Conservation (phyloP, 1,140 invertebrate species). For the Triops longicaudatus region DNA sequence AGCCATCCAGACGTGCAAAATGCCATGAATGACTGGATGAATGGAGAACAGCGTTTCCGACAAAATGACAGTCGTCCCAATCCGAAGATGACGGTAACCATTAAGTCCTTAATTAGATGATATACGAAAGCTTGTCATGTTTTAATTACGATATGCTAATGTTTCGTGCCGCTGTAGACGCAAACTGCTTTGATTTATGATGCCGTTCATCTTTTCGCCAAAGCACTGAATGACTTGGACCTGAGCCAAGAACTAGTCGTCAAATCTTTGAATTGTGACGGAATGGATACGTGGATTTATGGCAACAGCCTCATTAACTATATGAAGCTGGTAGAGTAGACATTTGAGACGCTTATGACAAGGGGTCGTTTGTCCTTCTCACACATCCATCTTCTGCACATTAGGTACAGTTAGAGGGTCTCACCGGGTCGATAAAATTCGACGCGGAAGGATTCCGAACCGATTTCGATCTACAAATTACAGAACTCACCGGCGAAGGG, state of each 20-base stretch:
- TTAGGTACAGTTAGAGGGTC: conserved; percentile 48
- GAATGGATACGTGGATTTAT: conserved; percentile 83
- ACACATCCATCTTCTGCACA: background rate
- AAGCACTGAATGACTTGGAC: conserved; percentile 82
- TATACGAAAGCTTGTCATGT: conserved; percentile 23
- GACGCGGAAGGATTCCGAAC: conserved; percentile 86
- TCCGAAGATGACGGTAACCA: conserved; percentile 25
- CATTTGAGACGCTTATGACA: background rate
- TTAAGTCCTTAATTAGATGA: conserved; percentile 29
- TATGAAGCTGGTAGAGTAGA: conserved; percentile 80
- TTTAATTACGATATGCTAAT: conserved; percentile 23
- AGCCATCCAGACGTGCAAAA: conserved; percentile 59
- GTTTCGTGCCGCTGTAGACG: conserved; percentile 50
- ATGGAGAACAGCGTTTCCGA: conserved; percentile 53
- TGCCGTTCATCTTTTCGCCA: conserved; percentile 87
- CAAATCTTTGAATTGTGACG: conserved; percentile 79
- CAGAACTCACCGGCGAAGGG: conserved; percentile 44
- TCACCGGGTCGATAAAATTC: conserved; percentile 91
- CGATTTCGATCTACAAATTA: conserved; percentile 81
- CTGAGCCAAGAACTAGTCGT: conserved; percentile 76
- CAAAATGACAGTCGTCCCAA: conserved; percentile 33
- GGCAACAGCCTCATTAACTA: conserved; percentile 93
- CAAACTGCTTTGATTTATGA: conserved; percentile 94
- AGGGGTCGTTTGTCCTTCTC: background rate
- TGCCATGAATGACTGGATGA: conserved; percentile 66